Base-by-base conservation (phyloP, 2,113 vertebrate species). In the Xenopus laevis region DNA sequence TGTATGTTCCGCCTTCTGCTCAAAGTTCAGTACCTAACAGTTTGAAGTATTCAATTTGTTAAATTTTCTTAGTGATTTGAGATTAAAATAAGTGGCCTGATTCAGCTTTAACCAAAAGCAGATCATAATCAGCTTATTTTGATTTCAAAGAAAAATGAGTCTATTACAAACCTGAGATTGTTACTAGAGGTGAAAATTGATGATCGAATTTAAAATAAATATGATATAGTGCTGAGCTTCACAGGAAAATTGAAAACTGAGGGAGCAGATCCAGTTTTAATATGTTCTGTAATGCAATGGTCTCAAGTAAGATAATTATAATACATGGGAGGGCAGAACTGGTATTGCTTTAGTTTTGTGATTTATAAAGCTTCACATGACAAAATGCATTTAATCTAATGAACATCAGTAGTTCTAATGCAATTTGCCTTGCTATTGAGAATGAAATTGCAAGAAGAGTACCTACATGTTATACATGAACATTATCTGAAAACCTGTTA, bases 11-110 rank as follows among this genome's bases (percentile, higher is more conserved):
- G n/a, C n/a, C n/a, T n/a, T n/a, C n/a, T n/a, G n/a, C n/a, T n/a
- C n/a, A n/a, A n/a, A n/a, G n/a, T n/a, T 27, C 23, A 40, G 33
- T 40, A 40, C 33, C 8, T 40, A 1, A 40, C 33, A 40, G 33
- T 27, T 27, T 27, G 4, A 2, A 4, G 4, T 40, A 40, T 40
- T 40, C 33, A 40, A 7, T 40, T 40, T 40, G 33, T 40, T 40
- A n/a, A 66, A 50, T 23, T 16, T 60, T 52, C 55, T 45, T 46
- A 44, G 20, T 61, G 46, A 75, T 50, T 52, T 61, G 23, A 62
- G 65, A 62, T 46, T 66, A 68, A 75, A 75, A 45, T 65, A 65
- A 75, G 65, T 75, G 57, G 68, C 72, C 57, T 53, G 65, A 50
- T 60, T 75, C 40, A 68, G 30, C 40, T 61, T 17, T 21, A 59